Evolutionary conservation across 2,797 vertebrate genomes (phyloP).

Genomic region (Hypotaenidia okinawae): DNA sequence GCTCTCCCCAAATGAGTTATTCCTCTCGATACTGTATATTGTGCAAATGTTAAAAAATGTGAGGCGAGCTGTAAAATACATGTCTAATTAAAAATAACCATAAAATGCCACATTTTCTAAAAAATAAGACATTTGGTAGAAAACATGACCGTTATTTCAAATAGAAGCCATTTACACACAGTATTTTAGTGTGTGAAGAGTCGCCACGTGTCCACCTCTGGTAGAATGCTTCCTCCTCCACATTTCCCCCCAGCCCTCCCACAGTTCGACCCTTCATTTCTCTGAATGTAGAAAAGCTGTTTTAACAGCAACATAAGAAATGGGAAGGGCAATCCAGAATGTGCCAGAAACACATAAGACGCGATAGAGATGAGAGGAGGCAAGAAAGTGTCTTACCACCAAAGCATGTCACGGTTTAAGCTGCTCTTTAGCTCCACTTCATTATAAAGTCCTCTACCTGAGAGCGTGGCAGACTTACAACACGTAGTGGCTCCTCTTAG

Average conservation of each 20-base stretch:
- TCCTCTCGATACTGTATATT: not conserved
- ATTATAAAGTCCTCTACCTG: not conserved
- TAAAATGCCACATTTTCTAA: not conserved
- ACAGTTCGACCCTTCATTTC: not conserved
- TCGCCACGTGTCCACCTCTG: accelerated
- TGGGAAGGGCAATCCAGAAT: not conserved
- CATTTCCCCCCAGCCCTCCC: not conserved
- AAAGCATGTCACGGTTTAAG: not conserved
- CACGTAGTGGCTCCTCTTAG: accelerated
- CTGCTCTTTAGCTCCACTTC: not conserved
- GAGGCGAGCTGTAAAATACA: not conserved
- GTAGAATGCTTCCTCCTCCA: not conserved
- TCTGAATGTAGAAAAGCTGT: not conserved
- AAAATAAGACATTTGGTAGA: not conserved
- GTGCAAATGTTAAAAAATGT: not conserved
- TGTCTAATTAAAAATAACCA: not conserved
- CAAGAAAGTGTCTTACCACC: not conserved
- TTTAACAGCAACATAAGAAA: not conserved
- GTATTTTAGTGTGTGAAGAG: not conserved
- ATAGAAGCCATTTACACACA: not conserved
- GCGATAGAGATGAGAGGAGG: not conserved
- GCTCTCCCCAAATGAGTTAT: not conserved
- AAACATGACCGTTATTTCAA: not conserved
- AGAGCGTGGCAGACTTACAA: accelerated
- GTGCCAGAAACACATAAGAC: not conserved